Evolutionary conservation across 2,888 invertebrate species (phyloP).

Genomic region (Watsonalla cultraria): DNA sequence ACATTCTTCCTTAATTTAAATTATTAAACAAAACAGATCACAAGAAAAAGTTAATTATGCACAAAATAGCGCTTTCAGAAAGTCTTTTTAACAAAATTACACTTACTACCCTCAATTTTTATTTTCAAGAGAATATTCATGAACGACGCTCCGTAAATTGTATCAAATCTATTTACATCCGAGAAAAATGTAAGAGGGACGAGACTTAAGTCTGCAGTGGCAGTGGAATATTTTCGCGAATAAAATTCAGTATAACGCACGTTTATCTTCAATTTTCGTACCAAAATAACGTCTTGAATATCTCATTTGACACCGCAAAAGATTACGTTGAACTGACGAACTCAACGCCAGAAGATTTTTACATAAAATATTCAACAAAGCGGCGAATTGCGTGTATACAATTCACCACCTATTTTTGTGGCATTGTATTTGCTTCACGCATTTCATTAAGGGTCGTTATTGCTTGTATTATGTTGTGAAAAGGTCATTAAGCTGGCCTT

Average conservation of each 20-base stretch:
- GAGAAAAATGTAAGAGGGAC: slow-evolving; percentile 10
- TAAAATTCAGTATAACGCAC: slow-evolving; percentile 23
- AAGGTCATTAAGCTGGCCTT: slow-evolving; percentile 33
- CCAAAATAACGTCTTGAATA: slow-evolving; percentile 46
- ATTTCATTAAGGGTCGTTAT: slow-evolving; percentile 34
- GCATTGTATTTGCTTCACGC: slow-evolving; percentile 29
- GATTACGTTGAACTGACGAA: slow-evolving; percentile 35
- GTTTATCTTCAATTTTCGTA: slow-evolving; percentile 39
- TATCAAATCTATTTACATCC: neutral
- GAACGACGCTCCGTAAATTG: neutral
- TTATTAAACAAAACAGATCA: too few species aligned
- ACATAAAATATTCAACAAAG: slow-evolving; percentile 56
- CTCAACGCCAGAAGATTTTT: slow-evolving; percentile 32
- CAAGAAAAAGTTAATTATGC: too few species aligned
- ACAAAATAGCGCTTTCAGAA: neutral
- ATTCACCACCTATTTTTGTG: slow-evolving; percentile 30
- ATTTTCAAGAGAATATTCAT: neutral
- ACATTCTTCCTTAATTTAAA: too few species aligned
- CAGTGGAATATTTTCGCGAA: slow-evolving; percentile 22
- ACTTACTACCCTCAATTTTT: neutral
- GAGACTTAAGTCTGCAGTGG: slow-evolving; percentile 8
- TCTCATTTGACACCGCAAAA: slow-evolving; percentile 46
- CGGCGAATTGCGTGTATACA: slow-evolving; percentile 32
- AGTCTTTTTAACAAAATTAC: neutral
- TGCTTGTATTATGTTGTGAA: slow-evolving; percentile 34